Evolutionary conservation across 2,888 invertebrate species (phyloP), one percentile per base, ranked within the genome.

Genomic region (Zelleria hepariella): DNA sequence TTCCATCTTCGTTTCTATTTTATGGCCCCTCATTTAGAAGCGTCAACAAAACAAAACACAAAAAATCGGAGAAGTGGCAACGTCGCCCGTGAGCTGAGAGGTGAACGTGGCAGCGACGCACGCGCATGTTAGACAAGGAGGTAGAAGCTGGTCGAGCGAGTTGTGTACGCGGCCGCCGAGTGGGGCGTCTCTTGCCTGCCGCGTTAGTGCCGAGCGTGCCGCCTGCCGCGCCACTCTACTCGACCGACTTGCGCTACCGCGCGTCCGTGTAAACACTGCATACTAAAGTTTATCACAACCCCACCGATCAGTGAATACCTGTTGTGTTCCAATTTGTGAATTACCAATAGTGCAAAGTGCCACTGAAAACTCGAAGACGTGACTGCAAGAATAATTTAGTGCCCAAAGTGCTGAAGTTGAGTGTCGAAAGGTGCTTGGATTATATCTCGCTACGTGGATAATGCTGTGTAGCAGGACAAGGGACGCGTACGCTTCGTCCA

Each of bases 101-200:
- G 73, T 69, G 75, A 80, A 79, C 79, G 80, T 80, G 80, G 83
- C 82, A 83, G 73, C 84, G 79, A 72, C 86, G 86, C 83, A 80
- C 77, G 83, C 86, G 86, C 86, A 86, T 71, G 72, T 71, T 76
- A 71, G 72, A 71, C 68, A 76, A 69, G 71, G 74, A 75, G 75
- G 78, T 74, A 80, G 73, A 77, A 81, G 80, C 81, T 75, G 72
- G 83, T 80, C 78, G 72, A 71, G 76, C 82, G 71, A 79, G 84
- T 84, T 80, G 73, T 74, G 51, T 69, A 75, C 67, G 69, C 65
- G 68, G 70, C 32, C 72, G 67, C 69, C 71, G 66, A 65, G 32
- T 42, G 32, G 32, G 57, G 59, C 59, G 49, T 25, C 58, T 54
- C 65, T n/a, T n/a, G n/a, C n/a, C n/a, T n/a, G 62, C 69, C 72